Evolutionary conservation across 2,113 vertebrate genomes (phyloP).

Genomic region (Sporophila hypoxantha): DNA sequence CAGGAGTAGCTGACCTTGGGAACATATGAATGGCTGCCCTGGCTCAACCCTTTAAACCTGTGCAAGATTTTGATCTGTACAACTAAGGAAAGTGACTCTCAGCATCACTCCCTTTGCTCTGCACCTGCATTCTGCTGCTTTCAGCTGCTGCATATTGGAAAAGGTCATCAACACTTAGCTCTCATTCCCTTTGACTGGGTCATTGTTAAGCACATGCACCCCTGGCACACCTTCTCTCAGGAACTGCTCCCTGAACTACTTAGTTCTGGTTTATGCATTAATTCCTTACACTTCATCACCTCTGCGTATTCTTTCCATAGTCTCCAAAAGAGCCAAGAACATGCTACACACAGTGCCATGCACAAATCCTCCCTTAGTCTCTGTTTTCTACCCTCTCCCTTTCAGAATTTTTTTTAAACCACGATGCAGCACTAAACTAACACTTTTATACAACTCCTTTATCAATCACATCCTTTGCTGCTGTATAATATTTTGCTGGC

Average conservation of each 20-base stretch:
- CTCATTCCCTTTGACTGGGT: background rate
- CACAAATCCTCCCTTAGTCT: background rate
- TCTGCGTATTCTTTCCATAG: background rate
- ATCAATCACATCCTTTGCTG: background rate
- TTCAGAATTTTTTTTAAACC: background rate
- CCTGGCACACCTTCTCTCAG: background rate
- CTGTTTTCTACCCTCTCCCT: background rate
- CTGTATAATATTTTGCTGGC: background rate
- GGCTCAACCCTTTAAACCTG: background rate
- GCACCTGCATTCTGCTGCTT: background rate
- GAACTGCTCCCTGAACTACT: background rate
- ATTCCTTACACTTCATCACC: background rate
- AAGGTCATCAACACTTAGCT: background rate
- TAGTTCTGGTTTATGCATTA: background rate
- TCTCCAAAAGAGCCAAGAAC: background rate
- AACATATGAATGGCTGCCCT: background rate
- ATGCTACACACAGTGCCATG: rapidly evolving
- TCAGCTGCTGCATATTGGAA: background rate
- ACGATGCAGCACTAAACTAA: background rate
- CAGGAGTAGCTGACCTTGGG: background rate
- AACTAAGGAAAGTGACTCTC: background rate
- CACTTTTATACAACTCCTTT: background rate
- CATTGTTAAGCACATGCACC: background rate
- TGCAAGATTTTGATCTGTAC: background rate
- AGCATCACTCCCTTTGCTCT: background rate